Evolutionary conservation across 2,888 invertebrate species (phyloP), one percentile per base, ranked within the genome.

Genomic region (Oxytorus armatus): DNA sequence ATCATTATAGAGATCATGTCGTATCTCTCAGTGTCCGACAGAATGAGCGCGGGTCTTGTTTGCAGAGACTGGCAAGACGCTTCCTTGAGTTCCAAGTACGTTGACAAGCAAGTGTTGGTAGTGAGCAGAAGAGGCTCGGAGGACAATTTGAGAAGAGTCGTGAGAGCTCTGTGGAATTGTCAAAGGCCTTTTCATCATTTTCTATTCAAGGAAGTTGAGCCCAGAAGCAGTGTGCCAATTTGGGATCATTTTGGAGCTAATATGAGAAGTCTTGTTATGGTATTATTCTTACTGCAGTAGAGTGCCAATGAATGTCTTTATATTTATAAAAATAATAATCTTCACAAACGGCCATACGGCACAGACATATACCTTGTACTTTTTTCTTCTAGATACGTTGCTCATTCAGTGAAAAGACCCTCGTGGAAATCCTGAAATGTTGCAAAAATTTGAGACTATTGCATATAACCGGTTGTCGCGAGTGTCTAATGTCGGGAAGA

Each of bases 401-500:
- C 88, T 95, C 95, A 89, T 92, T 95, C 75, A 94, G 94, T 86
- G 95, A 95, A 86, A 95, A 94, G 87, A 93, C 93, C 65, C 94
- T 95, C 87, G 93, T 94, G 55, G 91, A 93, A 72, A 93, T 95
- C 55, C 86, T 95, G 47, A 93, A 93, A 78, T 92, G 93, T 81
- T 93, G 95, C 85, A 92, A 92, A 16, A 94, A 94, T 85, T 90
- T 96, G 74, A 93, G 93, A 86, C 90, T 92, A 68, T 92, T 96
- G 16, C 93, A 94, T 59, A 93, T 96, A 66, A 93, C 94, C 81
- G 93, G 93, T 70, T 96, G 96, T 85, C 94, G 95, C 85, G 95
- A 95, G 75, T 92, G 96, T 18, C 95, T 96, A 81, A 96, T 96
- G 95, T 95, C 95, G 1, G 96, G 96, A 1, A 93, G 94, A 11